These are phyloP conservation scores for Chelonoidis abingdonii DNA, from an alignment of 2,113 vertebrate genomes.

Conservation along the genomic window DNA sequence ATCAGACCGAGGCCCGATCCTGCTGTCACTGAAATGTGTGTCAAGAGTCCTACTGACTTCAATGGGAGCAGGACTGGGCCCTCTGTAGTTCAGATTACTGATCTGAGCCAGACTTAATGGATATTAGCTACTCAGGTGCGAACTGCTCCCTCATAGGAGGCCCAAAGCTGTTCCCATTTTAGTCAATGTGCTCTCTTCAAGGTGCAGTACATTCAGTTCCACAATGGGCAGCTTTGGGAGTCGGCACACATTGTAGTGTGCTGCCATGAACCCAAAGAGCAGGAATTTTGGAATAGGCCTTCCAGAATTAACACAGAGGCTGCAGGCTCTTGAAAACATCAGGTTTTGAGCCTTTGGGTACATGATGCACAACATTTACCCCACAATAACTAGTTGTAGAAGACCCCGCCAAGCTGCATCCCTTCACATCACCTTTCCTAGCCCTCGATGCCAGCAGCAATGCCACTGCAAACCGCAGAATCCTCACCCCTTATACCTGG, in stretches of 20 bases:
- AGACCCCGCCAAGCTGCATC: not conserved
- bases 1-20: not conserved
- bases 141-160: not conserved
- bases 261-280: not conserved
- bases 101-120: not conserved
- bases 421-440: not conserved
- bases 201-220: not conserved
- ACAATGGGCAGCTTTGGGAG: not conserved
- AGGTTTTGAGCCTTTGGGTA: not conserved
- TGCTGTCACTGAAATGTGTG: not conserved
- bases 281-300: not conserved
- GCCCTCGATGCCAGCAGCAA: not conserved
- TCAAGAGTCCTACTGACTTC: not conserved
- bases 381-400: not conserved
- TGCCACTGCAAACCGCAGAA: not conserved
- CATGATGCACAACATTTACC: not conserved
- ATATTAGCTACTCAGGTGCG: not conserved
- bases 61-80: not conserved
- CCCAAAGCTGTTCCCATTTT: not conserved
- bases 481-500: not conserved
- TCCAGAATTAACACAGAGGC: not conserved
- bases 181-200: not conserved
- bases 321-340: not conserved
- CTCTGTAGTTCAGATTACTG: slow-evolving; percentile 8
- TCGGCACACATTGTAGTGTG: not conserved